Conservation (phyloP, 2,888 invertebrate genomes). For the Cephus nigrinus region DNA sequence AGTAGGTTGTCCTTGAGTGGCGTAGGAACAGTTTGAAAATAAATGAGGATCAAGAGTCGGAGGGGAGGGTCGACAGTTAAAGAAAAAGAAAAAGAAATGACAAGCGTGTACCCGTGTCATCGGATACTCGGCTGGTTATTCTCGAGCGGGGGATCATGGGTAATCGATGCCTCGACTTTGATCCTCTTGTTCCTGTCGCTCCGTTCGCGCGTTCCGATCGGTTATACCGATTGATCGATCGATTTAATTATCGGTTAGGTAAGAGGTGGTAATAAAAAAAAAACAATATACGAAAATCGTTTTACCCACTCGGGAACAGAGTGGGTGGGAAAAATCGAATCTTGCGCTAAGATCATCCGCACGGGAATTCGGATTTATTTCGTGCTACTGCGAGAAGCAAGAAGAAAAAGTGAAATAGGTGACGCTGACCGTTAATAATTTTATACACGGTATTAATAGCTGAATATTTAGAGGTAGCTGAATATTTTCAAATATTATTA, state of each 20-base stretch:
- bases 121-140: too few relatives aligned
- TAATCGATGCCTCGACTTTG: neutral
- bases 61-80: too few relatives aligned
- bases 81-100: too few relatives aligned
- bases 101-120: too few relatives aligned
- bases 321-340: neutral
- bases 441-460: too few relatives aligned
- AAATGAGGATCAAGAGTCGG: neutral
- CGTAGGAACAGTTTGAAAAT: neutral
- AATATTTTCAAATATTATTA: too few relatives aligned
- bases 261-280: neutral
- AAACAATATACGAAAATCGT: conserved; percentile 18
- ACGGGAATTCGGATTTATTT: too few relatives aligned
- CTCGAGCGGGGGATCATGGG: neutral
- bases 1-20: neutral
- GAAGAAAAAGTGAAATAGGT: too few relatives aligned
- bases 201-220: neutral
- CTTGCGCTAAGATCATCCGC: neutral
- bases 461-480: too few relatives aligned
- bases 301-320: conserved; percentile 21
- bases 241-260: conserved; percentile 28
- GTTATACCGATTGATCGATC: neutral
- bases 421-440: too few relatives aligned
- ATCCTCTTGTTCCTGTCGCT: neutral
- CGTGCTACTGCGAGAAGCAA: too few relatives aligned